Evolutionary conservation across 2,888 invertebrate species (phyloP), one percentile per base, ranked within the genome.

Genomic region (Epirrita christyi): DNA sequence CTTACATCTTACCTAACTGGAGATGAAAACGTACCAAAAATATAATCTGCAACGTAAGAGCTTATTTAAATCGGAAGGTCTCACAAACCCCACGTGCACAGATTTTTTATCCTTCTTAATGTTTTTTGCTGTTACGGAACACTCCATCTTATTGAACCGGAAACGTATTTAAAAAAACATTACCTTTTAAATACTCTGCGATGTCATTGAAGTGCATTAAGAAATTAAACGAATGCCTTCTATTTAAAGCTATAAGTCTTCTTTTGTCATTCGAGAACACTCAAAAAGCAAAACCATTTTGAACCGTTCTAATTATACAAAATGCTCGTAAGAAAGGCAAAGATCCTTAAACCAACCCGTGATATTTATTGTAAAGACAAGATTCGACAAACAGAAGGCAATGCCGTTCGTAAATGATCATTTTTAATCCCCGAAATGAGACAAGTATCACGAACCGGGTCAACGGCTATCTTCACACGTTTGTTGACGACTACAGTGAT

Each of bases 401-500:
- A 71, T 80, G 77, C 66, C 76, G 83, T 83, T 85, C 83, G 75
- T 78, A 77, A 79, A 78, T 80, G 83, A 87, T 87, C 88, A 81
- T 77, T 83, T 85, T 82, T 91, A 89, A 92, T 91, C 92, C 83
- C 75, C 77, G 70, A 87, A 90, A 87, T 86, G 89, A 83, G 85
- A 81, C 86, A 87, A 90, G 87, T 84, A 87, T 89, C 92, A 92
- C 92, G 92, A 90, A 86, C 85, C 82, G 83, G 89, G 89, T 89
- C 90, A 88, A 80, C 83, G 83, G 84, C 86, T 86, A 87, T 88
- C 88, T 91, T 92, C 90, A 89, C 91, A 91, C 90, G 91, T 89
- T 89, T 90, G 88, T 89, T 87, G 89, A 85, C 83, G 88, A 84
- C 87, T 81, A 82, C 81, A 89, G 88, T 88, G 89, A 92, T 91